phyloP scores from a whole-genome alignment of 2,113 vertebrate genomes.

The Anthoscopus minutus region DNA sequence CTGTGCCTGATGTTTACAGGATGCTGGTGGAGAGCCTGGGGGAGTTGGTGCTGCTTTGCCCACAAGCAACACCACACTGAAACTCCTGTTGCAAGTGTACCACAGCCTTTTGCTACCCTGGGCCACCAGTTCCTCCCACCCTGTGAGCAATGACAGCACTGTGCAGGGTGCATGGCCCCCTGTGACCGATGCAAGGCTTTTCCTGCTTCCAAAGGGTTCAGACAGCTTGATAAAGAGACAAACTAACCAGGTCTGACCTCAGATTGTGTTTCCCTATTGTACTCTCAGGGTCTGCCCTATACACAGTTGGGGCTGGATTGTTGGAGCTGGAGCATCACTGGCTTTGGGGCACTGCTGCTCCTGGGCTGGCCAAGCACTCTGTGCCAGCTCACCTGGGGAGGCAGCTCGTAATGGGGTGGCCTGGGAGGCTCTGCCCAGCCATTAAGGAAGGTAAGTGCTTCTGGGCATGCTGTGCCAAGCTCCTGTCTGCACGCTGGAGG shows the following conservation, averaged over 20 bases:
- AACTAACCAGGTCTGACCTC: not conserved
- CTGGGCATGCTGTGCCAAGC: not conserved
- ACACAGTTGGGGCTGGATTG: rapidly evolving
- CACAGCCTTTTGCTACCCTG: not conserved
- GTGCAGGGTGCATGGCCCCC: rapidly evolving
- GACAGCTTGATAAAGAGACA: not conserved
- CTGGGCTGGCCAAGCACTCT: not conserved
- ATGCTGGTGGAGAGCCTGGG: not conserved
- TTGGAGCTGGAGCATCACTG: rapidly evolving
- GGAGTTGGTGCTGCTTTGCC: not conserved
- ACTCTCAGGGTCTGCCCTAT: not conserved
- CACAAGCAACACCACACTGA: not conserved
- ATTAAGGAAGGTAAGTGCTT: constrained; percentile 29
- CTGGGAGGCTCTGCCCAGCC: not conserved
- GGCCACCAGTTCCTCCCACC: not conserved
- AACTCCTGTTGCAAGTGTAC: not conserved
- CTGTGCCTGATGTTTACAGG: rapidly evolving
- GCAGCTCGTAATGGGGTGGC: not conserved
- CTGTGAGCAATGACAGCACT: rapidly evolving
- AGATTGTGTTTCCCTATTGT: not conserved
- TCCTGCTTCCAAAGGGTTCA: not conserved
- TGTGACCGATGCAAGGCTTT: not conserved
- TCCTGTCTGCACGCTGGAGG: not conserved
- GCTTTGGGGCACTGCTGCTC: not conserved
- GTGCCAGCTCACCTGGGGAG: not conserved